phyloP scores from a whole-genome alignment of 23 tunicate species.

The Diplosoma virens region DNA sequence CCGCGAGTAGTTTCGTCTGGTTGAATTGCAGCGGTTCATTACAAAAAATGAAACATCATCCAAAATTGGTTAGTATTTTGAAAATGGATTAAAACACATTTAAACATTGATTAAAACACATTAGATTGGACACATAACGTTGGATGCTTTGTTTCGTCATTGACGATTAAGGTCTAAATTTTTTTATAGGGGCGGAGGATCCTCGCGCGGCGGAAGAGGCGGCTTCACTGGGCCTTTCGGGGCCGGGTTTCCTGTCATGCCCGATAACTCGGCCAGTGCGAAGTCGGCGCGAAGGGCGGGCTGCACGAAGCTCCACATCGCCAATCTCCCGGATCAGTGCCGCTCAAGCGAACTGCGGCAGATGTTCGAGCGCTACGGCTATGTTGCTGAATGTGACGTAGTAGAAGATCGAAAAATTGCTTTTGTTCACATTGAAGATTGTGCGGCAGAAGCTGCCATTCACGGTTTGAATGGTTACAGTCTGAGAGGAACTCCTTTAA shows the following conservation, averaged over 20 bases:
- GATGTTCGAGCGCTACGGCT: constrained; percentile 89
- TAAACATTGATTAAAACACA: no score
- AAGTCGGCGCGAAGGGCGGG: constrained; percentile 90
- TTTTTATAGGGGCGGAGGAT: constrained; percentile 47
- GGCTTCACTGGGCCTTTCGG: constrained; percentile 2
- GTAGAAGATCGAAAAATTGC: constrained; percentile 94
- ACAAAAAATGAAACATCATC: no score
- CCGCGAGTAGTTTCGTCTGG: no score
- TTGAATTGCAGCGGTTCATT: no score
- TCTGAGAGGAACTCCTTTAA: constrained; percentile 56
- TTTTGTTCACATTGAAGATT: constrained; percentile 85
- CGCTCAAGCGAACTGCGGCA: constrained; percentile 65
- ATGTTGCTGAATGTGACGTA: constrained; percentile 92
- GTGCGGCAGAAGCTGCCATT: constrained; percentile 85
- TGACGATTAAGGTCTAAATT: no score
- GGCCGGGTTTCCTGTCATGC: constrained; percentile 22
- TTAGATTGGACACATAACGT: no score
- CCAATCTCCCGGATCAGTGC: constrained; percentile 70
- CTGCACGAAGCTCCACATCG: constrained; percentile 88
- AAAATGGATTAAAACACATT: no score
- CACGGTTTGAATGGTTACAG: constrained; percentile 71
- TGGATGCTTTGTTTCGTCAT: no score
- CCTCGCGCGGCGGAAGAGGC: constrained; percentile 18
- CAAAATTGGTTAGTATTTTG: no score
- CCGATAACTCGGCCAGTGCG: constrained; percentile 73